Percentiles rank a stretch among this genome's conserved stretches.
Evolutionary conservation across 2,797 vertebrate species (phyloP).

Genomic region (Myotis vivesi): DNA sequence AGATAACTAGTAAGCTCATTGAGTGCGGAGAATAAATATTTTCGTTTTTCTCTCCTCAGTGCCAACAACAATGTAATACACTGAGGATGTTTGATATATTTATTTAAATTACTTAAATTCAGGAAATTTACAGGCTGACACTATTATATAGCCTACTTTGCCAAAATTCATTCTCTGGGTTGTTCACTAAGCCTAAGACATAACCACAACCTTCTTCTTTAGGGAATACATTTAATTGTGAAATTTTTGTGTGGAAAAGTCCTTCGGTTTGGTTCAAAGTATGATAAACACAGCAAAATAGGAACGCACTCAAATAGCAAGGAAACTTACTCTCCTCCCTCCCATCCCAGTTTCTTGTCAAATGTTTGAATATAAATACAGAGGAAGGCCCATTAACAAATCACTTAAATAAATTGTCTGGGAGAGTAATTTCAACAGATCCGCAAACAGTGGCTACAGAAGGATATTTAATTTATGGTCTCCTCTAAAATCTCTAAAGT

Average conservation of each 20-base stretch:
- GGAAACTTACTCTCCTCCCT: background rate
- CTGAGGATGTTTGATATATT: background rate
- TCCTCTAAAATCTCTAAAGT: constrained; percentile 14
- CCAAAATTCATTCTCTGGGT: background rate
- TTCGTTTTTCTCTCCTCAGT: background rate
- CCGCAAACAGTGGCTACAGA: background rate
- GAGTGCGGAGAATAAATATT: background rate
- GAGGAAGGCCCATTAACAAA: background rate
- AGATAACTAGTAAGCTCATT: background rate
- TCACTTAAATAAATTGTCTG: background rate
- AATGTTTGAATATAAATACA: background rate
- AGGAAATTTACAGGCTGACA: background rate
- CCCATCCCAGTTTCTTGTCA: background rate
- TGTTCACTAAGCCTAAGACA: background rate
- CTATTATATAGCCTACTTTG: background rate
- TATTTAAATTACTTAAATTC: constrained; percentile 2
- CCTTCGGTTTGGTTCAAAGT: background rate
- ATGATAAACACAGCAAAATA: background rate
- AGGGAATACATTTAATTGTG: background rate
- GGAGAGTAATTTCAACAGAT: constrained; percentile 25
- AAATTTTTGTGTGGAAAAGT: background rate
- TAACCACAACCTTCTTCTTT: background rate
- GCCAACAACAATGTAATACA: background rate
- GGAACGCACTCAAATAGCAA: background rate
- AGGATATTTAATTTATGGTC: background rate